These are phyloP conservation scores for Patella depressa DNA, from an alignment of 2,888 invertebrate species.

Conservation along the genomic window DNA sequence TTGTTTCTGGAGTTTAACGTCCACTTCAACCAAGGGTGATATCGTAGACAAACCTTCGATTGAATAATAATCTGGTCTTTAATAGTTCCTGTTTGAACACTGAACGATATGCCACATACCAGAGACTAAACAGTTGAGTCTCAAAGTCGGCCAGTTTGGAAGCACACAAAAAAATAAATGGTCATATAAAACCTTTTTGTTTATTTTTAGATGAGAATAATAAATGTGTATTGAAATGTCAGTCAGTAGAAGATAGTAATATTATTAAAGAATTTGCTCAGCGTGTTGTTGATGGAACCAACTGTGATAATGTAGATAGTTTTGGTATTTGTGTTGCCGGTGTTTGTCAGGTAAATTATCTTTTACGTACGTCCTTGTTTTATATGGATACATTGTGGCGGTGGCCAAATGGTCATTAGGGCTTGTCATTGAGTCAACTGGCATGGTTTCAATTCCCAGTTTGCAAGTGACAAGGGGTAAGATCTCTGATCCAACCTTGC, in stretches of 20 bases:
- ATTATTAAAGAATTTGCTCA: constrained; percentile 90
- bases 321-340: constrained; percentile 94
- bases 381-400: background rate
- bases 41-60: too few relatives aligned
- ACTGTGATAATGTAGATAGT: constrained; percentile 79
- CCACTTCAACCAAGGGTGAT: too few relatives aligned
- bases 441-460: too few relatives aligned
- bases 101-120: too few relatives aligned
- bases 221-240: constrained; percentile 94
- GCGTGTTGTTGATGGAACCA: constrained; percentile 84
- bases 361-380: too few relatives aligned
- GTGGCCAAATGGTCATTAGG: background rate
- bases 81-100: too few relatives aligned
- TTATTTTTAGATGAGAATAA: constrained; percentile 38
- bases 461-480: background rate
- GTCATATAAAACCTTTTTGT: background rate
- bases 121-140: too few relatives aligned
- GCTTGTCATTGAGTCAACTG: background rate
- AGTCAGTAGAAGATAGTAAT: constrained; percentile 86
- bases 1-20: too few relatives aligned
- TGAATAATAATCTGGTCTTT: too few relatives aligned
- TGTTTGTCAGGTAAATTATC: constrained; percentile 82
- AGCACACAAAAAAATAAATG: too few relatives aligned
- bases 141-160: too few relatives aligned
- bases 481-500: too few relatives aligned